phyloP scores from a whole-genome alignment of 2,888 invertebrate genomes.

The Megalurothrips usitatus region DNA sequence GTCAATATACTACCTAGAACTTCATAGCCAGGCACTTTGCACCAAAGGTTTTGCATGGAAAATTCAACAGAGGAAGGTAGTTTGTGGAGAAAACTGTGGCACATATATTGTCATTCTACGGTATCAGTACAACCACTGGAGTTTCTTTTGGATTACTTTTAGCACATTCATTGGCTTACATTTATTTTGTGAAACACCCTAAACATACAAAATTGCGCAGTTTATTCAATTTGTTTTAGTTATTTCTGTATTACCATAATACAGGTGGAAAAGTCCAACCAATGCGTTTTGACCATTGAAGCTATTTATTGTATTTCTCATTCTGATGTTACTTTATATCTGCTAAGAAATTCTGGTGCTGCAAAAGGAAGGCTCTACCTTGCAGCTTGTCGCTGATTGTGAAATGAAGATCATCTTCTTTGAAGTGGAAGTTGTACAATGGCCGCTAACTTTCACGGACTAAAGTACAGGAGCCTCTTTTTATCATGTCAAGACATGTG shows the following conservation, averaged over 20 bases:
- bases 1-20: too few relatives aligned
- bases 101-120: not conserved
- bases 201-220: not conserved
- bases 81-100: not conserved
- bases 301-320: not conserved
- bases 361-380: not conserved
- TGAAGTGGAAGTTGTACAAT: not conserved
- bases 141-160: not conserved
- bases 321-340: not conserved
- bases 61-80: not conserved
- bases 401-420: not conserved
- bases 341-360: not conserved
- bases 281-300: not conserved
- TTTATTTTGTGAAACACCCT: not conserved
- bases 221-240: not conserved
- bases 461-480: not conserved
- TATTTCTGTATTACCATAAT: not conserved
- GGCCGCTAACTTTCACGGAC: not conserved
- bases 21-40: not conserved
- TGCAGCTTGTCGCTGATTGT: not conserved
- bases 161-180: not conserved
- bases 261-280: not conserved
- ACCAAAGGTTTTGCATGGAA: not conserved
- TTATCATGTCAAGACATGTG: conserved; percentile 14
- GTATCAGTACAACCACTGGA: not conserved